Base-by-base conservation (phyloP, 2,797 vertebrate species). In the Brachymystax lenok region DNA sequence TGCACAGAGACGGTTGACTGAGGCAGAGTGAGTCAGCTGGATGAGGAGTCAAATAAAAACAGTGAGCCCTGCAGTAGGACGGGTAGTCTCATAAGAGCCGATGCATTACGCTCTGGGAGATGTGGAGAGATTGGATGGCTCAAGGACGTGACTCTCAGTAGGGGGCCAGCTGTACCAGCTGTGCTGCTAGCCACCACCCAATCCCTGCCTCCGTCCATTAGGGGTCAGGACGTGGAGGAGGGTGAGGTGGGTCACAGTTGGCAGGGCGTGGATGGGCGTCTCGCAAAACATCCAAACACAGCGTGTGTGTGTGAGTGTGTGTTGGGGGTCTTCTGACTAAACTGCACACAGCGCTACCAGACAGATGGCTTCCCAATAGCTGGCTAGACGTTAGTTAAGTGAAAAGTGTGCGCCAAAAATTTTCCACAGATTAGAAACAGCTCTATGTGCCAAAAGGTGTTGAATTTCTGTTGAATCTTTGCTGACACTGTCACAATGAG, bases 401-500 rank as follows among this genome's bases (percentile, higher is more conserved):
- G 69, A 82, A 88, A 84, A 67, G 79, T 50, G 54, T 72, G 73
- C 19, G 74, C 79, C 4, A 86, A 84, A 80, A 84, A 88, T 88
- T 79, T 89, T 64, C 61, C 86, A 85, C 83, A 66, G 33, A 80
- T 80, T 73, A 77, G 84, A 82, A 82, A 72, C n/a, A 8, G 24
- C 27, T 21, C 50, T 14, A n/a, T 12, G 52, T 30, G 56, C 28
- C 51, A 61, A 50, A 72, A 64, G 69, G 82, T 77, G 82, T 82
- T 87, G 27, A 87, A 85, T 85, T 90, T 80, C 87, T 91, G 84
- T 77, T 86, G 30, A 84, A 89, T 87, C 89, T 88, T 83, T 88
- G 89, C 74, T 81, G 82, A 40, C 79, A 74, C 1, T 19, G 79
- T 4, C 50, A 72, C 3, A 28, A 35, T 40, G 8, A 33, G 14